Evolutionary conservation across 2,797 vertebrate genomes (phyloP), one percentile per base, ranked within the genome.

Genomic region (Arnoldichthys spilopterus): DNA sequence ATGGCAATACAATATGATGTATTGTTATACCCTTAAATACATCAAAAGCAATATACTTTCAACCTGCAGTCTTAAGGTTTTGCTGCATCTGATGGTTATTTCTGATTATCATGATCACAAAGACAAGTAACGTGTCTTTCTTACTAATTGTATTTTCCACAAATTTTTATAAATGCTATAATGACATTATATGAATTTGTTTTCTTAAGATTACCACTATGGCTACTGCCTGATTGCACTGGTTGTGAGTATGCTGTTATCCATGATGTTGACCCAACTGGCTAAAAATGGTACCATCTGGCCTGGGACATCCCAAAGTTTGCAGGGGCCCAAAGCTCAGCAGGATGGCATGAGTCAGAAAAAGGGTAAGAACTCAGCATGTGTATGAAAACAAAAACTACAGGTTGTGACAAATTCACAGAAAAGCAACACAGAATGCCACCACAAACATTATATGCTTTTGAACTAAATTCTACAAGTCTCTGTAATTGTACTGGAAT

Each of bases 181-280:
- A 15, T 47, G 13, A 13, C 0, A 2, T 26, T 7, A 3, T 16
- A 24, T 8, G 1, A 15, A 64, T 47, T 47, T 79, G 0, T 47
- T 26, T 58, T 16, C 4, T 49, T 30, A 83, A 93, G 93, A 90
- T 80, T 77, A 85, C 63, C 93, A 94, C 82, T 93, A 94, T 83
- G 91, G 87, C 0, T 6, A 90, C 72, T 93, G 92, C 68, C 86
- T 94, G 85, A n/a, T 92, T 58, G 26, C 93, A 45, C 49, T 96
- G 85, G 86, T 94, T 58, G 0, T 91, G 13, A 94, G 93, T 82
- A 92, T 93, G 88, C 77, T 87, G 77, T 85, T 89, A 62, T 93
- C 92, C 0, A 84, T 94, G 85, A 24, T 93, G 64, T 67, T 93
- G 71, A 91, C 91, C 0, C 87, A 86, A 2, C 12, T 95, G 76